phyloP scores from a whole-genome alignment of 2,888 invertebrate species.

The Eupeodes latifasciatus region DNA sequence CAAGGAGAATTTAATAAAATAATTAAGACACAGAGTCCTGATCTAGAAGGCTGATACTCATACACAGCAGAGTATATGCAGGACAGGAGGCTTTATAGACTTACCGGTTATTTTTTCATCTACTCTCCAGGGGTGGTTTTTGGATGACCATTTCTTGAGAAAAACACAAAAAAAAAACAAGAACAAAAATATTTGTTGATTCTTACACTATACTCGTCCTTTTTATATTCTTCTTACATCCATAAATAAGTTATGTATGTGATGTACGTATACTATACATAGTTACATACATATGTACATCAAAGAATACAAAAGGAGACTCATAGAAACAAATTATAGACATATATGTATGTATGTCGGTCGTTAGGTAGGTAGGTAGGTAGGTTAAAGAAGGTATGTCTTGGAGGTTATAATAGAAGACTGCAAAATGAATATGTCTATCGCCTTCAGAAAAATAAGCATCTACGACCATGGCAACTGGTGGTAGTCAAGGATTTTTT shows the following conservation, averaged over 20 bases:
- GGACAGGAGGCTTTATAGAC: constrained; percentile 52
- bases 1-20: constrained; percentile 52
- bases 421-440: constrained; percentile 65
- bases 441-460: constrained; percentile 38
- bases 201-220: constrained; percentile 10
- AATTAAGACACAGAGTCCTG: constrained; percentile 63
- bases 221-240: not conserved
- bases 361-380: no score
- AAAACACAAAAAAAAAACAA: constrained; percentile 21
- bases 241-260: not conserved
- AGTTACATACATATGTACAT: not conserved
- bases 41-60: constrained; percentile 26
- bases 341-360: not conserved
- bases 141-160: constrained; percentile 50
- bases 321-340: not conserved
- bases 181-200: constrained; percentile 65
- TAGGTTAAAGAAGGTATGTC: constrained; percentile 2
- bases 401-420: constrained; percentile 47
- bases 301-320: constrained; percentile 3
- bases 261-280: no score
- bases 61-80: not conserved
- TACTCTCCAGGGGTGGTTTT: constrained; percentile 24
- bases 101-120: constrained; percentile 31
- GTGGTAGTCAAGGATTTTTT: constrained; percentile 62
- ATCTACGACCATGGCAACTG: constrained; percentile 66